Base-by-base conservation (phyloP, 2,797 vertebrate genomes). In the Pygocentrus nattereri region DNA sequence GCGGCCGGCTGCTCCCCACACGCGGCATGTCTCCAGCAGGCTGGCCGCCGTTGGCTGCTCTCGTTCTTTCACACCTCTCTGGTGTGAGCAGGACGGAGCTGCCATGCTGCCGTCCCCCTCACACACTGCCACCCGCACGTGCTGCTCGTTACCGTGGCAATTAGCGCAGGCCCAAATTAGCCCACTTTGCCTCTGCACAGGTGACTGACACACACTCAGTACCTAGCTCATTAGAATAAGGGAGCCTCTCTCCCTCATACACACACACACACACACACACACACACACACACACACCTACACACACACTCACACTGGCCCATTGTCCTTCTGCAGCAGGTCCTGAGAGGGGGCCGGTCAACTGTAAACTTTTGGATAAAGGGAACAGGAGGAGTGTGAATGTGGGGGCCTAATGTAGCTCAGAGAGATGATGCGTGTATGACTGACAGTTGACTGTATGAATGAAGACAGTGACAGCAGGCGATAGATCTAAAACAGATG, bases 121-220 rank as follows among this genome's bases (percentile, higher is more conserved):
- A 75, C 91, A 93, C 59, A 16, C 80, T 71, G 92, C 91, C 79
- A 89, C 91, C 92, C 92, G 92, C 93, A 91, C 93, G 93, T 93
- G 94, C 94, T 92, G 93, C 93, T 94, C 92, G 94, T 95, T 95
- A 95, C 94, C 91, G 94, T 94, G 93, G 94, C 94, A 95, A 95
- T 95, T 95, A 95, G 93, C 91, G 90, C 82, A 93, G 92, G 93
- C 91, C 93, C 92, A 95, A 95, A 95, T 95, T 94, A 95, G 93
- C 91, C 93, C 91, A 91, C 94, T 93, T 94, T 67, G 90, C 93
- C 92, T 93, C 94, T 93, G 92, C 92, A 94, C 93, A 95, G 94
- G 94, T 95, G 93, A 95, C 93, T 83, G 88, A 94, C 93, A 94
- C 93, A 93, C 93, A 93, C 92, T 94, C 94, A 92, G 92, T 91